A percentile compares a stretch with the other conserved stretches of the same genome.
Conservation (phyloP, 2,888 invertebrate genomes). For the Lasioglossum pauxillum region DNA sequence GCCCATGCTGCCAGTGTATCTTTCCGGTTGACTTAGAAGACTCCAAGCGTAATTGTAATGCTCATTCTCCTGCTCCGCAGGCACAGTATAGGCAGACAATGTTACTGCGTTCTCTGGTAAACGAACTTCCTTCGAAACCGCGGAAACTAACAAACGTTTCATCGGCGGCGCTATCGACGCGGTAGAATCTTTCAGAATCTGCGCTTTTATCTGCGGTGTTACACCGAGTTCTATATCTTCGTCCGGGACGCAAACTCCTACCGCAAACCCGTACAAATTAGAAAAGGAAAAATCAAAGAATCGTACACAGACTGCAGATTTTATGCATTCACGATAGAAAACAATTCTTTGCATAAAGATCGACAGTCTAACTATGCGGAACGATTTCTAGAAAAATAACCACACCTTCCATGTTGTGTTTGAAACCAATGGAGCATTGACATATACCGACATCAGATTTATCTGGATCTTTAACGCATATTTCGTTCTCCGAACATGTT, state of each 20-base stretch:
- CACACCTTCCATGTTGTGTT: constrained; percentile 85
- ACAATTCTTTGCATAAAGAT: not conserved
- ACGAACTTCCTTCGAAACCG: constrained; percentile 91
- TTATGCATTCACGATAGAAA: not conserved
- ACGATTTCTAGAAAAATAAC: not conserved
- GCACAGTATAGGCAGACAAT: constrained; percentile 92
- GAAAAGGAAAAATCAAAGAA: not conserved
- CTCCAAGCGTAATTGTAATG: constrained; percentile 96
- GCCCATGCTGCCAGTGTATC: constrained; percentile 91
- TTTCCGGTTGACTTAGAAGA: constrained; percentile 92
- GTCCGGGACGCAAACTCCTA: constrained; percentile 74
- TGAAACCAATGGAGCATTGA: constrained; percentile 89
- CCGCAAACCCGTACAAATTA: constrained; percentile 15
- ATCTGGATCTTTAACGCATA: constrained; percentile 87
- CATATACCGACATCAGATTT: constrained; percentile 90
- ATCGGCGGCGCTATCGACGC: constrained; percentile 85
- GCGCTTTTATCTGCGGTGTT: constrained; percentile 68
- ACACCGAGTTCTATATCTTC: constrained; percentile 70
- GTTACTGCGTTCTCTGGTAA: constrained; percentile 94
- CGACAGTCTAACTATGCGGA: not conserved
- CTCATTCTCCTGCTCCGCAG: constrained; percentile 90
- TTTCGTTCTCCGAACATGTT: constrained; percentile 89
- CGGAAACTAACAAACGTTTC: constrained; percentile 90
- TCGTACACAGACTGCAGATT: not conserved
- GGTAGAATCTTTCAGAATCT: constrained; percentile 62